Conservation (phyloP, 2,113 vertebrate species). For the Himantopus leucocephalus region DNA sequence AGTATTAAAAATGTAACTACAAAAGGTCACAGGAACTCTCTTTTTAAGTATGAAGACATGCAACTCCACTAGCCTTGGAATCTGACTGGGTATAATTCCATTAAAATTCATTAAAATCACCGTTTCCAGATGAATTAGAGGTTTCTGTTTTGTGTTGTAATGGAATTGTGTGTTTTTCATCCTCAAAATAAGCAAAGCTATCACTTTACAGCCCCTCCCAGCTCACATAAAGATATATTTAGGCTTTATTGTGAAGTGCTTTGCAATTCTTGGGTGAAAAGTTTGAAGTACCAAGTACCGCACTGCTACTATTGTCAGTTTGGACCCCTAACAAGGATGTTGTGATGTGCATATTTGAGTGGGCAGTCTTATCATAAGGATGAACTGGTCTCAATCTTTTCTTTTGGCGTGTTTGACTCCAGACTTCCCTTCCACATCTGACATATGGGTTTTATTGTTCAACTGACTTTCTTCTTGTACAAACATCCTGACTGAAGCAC, state of each 20-base stretch:
- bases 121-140: background rate
- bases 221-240: background rate
- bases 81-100: background rate
- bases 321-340: background rate
- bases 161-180: background rate
- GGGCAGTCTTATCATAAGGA: background rate
- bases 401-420: background rate
- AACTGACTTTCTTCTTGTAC: slow-evolving; percentile 20
- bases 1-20: background rate
- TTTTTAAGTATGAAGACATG: background rate
- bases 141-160: background rate
- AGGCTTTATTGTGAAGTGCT: background rate
- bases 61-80: background rate
- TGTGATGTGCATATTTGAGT: background rate
- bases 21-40: background rate
- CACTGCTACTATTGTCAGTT: background rate
- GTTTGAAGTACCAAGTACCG: background rate
- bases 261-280: background rate
- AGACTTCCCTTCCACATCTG: background rate
- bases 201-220: background rate
- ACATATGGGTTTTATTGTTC: slow-evolving; percentile 38
- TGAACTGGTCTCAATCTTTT: background rate
- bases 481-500: slow-evolving; percentile 16
- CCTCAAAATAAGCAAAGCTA: background rate
- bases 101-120: background rate